A percentile compares a stretch with the other conserved stretches of the same genome.
These are phyloP conservation scores for Myotis brandtii DNA, from an alignment of 2,113 vertebrate genomes.

Conservation along the genomic window DNA sequence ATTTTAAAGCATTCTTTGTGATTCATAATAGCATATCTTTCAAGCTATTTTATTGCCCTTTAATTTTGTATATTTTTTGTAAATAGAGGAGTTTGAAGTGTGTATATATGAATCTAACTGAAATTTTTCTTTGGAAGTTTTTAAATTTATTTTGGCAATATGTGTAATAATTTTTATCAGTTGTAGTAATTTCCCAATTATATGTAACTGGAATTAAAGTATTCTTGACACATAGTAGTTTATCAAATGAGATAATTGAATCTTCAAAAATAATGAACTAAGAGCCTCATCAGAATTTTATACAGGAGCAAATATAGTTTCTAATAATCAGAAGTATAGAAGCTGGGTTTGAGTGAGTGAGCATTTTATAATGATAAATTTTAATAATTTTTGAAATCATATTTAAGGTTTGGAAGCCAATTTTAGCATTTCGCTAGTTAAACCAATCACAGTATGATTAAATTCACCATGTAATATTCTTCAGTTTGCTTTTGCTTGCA, in stretches of 20 bases:
- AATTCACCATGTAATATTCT: background rate
- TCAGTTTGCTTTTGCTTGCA: background rate
- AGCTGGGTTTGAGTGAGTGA: background rate
- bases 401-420: background rate
- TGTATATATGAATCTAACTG: background rate
- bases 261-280: background rate
- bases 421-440: background rate
- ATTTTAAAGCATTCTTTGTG: background rate
- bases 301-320: background rate
- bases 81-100: background rate
- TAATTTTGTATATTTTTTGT: background rate
- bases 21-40: background rate
- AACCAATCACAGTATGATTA: background rate
- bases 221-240: background rate
- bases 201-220: background rate
- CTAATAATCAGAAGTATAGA: background rate
- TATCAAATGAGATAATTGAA: background rate
- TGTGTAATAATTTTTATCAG: background rate
- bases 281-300: background rate
- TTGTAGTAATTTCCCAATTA: background rate
- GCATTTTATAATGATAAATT: background rate
- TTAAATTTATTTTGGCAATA: conserved; percentile 16
- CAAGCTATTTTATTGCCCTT: background rate
- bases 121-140: background rate
- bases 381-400: conserved; percentile 17